Conservation (phyloP, 2,113 vertebrate species). For the Zeus faber region DNA sequence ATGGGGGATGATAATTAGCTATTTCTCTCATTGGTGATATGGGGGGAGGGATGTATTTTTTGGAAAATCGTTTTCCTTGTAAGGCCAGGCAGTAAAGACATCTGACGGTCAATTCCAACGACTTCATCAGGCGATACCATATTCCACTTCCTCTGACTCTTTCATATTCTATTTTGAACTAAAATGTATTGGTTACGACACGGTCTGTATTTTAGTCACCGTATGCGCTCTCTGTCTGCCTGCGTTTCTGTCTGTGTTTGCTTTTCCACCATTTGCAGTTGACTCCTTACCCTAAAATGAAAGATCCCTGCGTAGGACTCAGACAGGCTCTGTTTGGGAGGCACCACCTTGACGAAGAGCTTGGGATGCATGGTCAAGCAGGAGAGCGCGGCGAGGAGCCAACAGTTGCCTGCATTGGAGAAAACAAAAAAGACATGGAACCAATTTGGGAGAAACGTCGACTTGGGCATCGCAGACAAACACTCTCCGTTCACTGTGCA, state of each 20-base stretch:
- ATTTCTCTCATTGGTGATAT: constrained; percentile 8
- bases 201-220: background rate
- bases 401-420: constrained; percentile 80
- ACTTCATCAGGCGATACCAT: no score
- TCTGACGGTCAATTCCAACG: no score
- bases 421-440: no score
- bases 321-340: constrained; percentile 65
- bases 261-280: background rate
- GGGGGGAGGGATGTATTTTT: background rate
- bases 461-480: no score
- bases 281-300: constrained; percentile 66
- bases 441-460: no score
- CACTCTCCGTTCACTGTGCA: no score
- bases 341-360: constrained; percentile 76
- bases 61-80: no score
- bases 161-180: no score
- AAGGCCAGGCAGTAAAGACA: no score
- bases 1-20: constrained; percentile 23
- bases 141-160: no score
- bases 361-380: constrained; percentile 73
- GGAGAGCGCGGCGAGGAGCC: constrained; percentile 77
- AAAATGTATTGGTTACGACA: no score
- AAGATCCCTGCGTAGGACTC: constrained; percentile 75
- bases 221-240: background rate
- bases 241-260: background rate